These are phyloP conservation scores for Beroe ovata DNA, from an alignment of 37 sponge, comb jelly and placozoan species.

Conservation along the genomic window DNA sequence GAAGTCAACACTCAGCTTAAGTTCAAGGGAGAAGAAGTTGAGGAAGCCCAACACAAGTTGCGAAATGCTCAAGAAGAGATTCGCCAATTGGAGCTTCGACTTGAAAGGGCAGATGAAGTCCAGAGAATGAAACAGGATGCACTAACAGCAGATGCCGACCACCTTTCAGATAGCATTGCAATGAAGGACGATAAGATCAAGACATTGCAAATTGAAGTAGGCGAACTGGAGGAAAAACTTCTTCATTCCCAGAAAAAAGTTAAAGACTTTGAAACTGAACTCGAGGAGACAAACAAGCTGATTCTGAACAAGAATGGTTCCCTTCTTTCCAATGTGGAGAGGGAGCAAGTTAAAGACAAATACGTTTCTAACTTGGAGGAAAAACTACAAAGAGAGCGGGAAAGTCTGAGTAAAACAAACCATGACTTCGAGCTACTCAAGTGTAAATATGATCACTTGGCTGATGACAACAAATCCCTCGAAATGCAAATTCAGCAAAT, in stretches of 20 bases:
- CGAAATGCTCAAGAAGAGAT: slow-evolving; percentile 38
- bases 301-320: slow-evolving; percentile 46
- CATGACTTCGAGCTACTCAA: slow-evolving; percentile 51
- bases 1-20: slow-evolving; percentile 36
- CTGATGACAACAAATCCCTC: slow-evolving; percentile 43
- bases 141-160: slow-evolving; percentile 15
- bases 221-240: slow-evolving; percentile 52
- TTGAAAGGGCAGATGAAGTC: slow-evolving; percentile 30
- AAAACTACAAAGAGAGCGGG: slow-evolving; percentile 29
- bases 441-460: slow-evolving; percentile 56
- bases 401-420: not conserved
- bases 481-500: slow-evolving; percentile 35
- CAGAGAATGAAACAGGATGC: slow-evolving; percentile 19
- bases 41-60: not conserved
- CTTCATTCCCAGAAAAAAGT: not conserved
- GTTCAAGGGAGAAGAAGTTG: not conserved
- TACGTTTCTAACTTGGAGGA: slow-evolving; percentile 40
- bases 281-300: slow-evolving; percentile 26
- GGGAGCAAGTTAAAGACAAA: slow-evolving; percentile 33
- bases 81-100: not conserved
- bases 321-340: slow-evolving; percentile 27
- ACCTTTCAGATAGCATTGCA: not conserved
- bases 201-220: slow-evolving; percentile 17
- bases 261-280: slow-evolving; percentile 18
- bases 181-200: slow-evolving; percentile 44